Evolutionary conservation across 2,797 vertebrate species (phyloP), one percentile per base, ranked within the genome.

Genomic region (Bovichtus variegatus): DNA sequence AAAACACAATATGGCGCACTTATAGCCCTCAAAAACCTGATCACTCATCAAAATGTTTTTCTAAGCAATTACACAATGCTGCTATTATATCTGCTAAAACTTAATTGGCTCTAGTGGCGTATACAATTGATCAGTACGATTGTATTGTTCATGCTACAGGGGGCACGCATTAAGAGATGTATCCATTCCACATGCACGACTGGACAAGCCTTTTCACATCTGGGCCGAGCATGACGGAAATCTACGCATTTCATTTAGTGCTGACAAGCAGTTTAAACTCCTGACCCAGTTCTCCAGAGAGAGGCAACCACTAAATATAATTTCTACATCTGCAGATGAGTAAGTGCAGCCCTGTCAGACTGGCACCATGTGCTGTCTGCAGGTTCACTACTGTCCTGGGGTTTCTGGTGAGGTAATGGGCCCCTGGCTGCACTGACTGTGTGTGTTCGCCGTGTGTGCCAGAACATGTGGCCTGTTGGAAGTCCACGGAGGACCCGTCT

Each of bases 21-120:
- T 64, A 61, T 63, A 61, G 49, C 21, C 18, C 36, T 54, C 36
- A 78, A 87, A 81, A 91, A 89, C 80, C 78, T 19, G 36, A 90
- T 88, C 81, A 25, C 76, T 82, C 88, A 83, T 91, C 87, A 85
- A 81, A 89, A 87, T 78, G 70, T 90, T 90, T 91, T 91, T 89
- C 89, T 77, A 68, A 80, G 81, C 87, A 89, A 91, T 93, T 91
- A 88, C 82, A 84, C 80, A 61, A 29, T 18, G 40, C 71, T 73
- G 72, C 76, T 69, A 73, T 87, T 85, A 83, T 84, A 78, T 84
- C 79, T 82, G 83, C 77, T 61, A 19, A 65, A 68, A 75, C 27
- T 64, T 92, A 91, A 90, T 88, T 89, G 91, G 85, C 87, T 85
- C 65, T 87, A 84, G 74, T 78, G 81, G 74, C 82, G 81, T 81